Evolutionary conservation across 2,888 invertebrate genomes (phyloP).

Genomic region (Hypomecis punctinalis): DNA sequence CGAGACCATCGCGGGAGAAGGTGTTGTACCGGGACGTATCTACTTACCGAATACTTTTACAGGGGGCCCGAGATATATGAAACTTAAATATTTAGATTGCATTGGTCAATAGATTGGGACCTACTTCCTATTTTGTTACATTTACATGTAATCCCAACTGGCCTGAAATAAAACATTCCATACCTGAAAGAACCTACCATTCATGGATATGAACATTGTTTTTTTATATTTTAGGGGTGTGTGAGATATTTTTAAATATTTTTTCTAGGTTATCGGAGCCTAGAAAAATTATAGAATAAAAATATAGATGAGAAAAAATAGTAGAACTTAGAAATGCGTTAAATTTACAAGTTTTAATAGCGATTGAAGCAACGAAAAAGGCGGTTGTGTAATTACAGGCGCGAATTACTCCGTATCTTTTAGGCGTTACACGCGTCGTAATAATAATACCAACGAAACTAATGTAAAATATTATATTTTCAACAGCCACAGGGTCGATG

Average conservation of each 20-base stretch:
- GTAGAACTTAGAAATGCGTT: neutral
- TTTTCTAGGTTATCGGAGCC: too few relatives aligned
- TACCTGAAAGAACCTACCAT: too few relatives aligned
- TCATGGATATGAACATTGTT: too few relatives aligned
- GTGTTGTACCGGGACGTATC: constrained; percentile 3
- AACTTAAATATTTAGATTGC: neutral
- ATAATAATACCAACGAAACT: neutral
- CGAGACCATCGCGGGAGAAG: neutral
- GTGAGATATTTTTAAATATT: too few relatives aligned
- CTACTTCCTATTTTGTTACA: too few relatives aligned
- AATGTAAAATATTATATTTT: neutral
- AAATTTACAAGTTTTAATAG: neutral
- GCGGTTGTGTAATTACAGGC: neutral
- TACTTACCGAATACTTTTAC: constrained; percentile 17
- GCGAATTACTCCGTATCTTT: neutral
- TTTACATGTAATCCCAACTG: too few relatives aligned
- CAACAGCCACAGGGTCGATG: neutral
- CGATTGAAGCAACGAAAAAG: neutral
- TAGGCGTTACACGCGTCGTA: neutral
- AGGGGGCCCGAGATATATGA: constrained; percentile 6
- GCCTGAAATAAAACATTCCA: too few relatives aligned
- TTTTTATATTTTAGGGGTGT: too few relatives aligned
- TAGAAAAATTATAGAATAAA: too few relatives aligned
- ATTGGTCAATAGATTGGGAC: constrained; percentile 11
- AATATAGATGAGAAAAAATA: too few relatives aligned